Conservation (phyloP, 2,113 vertebrate species). For the Thryonomys swinderianus region DNA sequence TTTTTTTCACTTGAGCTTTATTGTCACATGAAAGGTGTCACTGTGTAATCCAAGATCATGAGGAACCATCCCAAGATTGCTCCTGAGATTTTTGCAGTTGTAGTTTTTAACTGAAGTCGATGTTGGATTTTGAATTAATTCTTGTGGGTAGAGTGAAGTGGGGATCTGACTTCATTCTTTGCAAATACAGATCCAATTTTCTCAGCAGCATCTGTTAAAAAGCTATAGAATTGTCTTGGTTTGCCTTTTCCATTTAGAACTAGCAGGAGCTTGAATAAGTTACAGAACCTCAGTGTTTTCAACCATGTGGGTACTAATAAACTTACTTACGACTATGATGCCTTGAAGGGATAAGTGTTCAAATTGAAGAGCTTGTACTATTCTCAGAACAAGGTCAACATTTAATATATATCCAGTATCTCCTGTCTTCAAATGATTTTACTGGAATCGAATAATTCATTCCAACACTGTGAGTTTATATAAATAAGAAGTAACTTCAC, state of each 20-base stretch:
- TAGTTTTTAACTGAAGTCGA: not conserved
- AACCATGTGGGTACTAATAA: not conserved
- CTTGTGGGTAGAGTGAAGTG: not conserved
- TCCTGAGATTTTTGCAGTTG: not conserved
- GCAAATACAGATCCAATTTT: not conserved
- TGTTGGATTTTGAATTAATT: not conserved
- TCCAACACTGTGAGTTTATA: not conserved
- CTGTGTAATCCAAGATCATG: not conserved
- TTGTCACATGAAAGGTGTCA: not conserved
- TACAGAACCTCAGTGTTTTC: not conserved
- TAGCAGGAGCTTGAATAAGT: not conserved
- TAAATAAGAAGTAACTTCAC: not conserved
- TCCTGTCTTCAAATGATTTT: not conserved
- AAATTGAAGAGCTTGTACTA: not conserved
- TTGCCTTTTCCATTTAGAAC: not conserved
- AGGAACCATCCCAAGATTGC: not conserved
- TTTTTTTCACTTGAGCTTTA: slow-evolving; percentile 1
- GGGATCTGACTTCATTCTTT: not conserved
- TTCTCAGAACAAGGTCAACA: not conserved
- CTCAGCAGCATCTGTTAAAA: not conserved
- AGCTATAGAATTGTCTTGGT: not conserved
- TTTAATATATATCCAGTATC: not conserved
- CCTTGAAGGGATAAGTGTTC: not conserved
- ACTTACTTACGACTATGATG: not conserved
- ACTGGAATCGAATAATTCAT: slow-evolving; percentile 11